Evolutionary conservation across 2,888 invertebrate genomes (phyloP), one percentile per base, ranked within the genome.

Genomic region (Hyppa rectilinea): DNA sequence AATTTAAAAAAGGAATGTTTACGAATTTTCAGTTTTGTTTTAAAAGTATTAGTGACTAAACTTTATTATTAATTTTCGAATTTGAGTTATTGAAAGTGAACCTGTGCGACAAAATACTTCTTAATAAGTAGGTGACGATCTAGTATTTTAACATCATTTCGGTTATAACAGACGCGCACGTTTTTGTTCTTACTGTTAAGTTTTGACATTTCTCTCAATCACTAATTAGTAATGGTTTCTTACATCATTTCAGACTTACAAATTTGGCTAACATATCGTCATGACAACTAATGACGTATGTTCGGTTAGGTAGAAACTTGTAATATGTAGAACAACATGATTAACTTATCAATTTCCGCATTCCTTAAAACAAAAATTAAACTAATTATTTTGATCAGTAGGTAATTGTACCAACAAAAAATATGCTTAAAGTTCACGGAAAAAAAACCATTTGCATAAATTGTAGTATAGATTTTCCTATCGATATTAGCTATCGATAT

Each of bases 401-500:
- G n/a, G 5, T 62, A 75, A 45, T 53, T 40, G 7, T 61, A 38
- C 2, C 38, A 47, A 56, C 26, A 61, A 63, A 66, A 74, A 59
- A 61, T 23, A 31, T 26, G 1, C 2, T 40, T 40, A 5, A 49
- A 49, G 20, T 34, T 59, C 12, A 38, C 20, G 7, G 4, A n/a
- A 36, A 63, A 50, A 71, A 56, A 71, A 23, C 66, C 23, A 23
- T 47, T 80, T 20, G 20, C 31, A 38, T 79, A 56, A 50, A 4
- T 80, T 26, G 6, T 17, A 7, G 2, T 26, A 47, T 62, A 34
- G 43, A 80, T 65, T 49, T 47, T 45, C 10, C n/a, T 68, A 43
- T 65, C 53, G 81, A 43, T 72, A 75, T 85, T 60, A 36, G 66
- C 47, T 78, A 79, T 85, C 86, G 85, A 82, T 63, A 78, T 67